These are phyloP conservation scores for human DNA, from an alignment of 2,113 vertebrate species.

Conservation along the genomic window GRCh38 chr5:124922501-124923000, in stretches of 20 bases:
- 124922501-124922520: conserved; percentile 25
- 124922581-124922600: conserved; percentile 82
- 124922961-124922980: conserved; percentile 73
- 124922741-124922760: conserved; percentile 74
- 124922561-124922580: conserved; percentile 88
- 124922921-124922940: conserved; percentile 59
- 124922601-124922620: conserved; percentile 79
- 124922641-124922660: conserved; percentile 85
- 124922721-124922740: conserved; percentile 84
- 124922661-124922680: conserved; percentile 78
- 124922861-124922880: conserved; percentile 65
- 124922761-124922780: conserved; percentile 79
- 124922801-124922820: conserved; percentile 75
- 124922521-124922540: conserved; percentile 74
- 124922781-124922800: conserved; percentile 83
- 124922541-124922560: conserved; percentile 86
- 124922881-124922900: conserved; percentile 60
- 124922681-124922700: conserved; percentile 85
- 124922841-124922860: conserved; percentile 71
- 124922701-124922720: conserved; percentile 83
- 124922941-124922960: conserved; percentile 58
- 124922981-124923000: conserved; percentile 48
- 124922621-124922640: conserved; percentile 85
- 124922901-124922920: conserved; percentile 66
- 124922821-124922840: conserved; percentile 85